These are phyloP conservation scores for Rhopalosiphum nymphaeae DNA, from an alignment of 2,888 invertebrate genomes.

Conservation along the genomic window DNA sequence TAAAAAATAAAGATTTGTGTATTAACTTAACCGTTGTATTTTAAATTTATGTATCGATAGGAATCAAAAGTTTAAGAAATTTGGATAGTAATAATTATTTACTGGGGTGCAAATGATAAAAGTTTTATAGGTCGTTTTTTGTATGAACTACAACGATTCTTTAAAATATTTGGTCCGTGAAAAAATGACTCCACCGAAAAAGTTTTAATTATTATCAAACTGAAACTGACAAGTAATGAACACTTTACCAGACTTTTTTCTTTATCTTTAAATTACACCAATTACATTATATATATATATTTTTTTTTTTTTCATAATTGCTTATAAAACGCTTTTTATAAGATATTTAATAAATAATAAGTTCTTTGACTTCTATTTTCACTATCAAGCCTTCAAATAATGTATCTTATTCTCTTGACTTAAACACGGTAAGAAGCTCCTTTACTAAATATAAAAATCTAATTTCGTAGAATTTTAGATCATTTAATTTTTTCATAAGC, in stretches of 20 bases:
- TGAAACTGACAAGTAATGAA: conserved; percentile 60
- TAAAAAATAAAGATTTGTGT: not conserved
- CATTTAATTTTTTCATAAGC: not conserved
- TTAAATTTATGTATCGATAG: conserved; percentile 41
- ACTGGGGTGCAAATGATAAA: conserved; percentile 55
- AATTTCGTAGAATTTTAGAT: not conserved
- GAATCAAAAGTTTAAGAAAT: conserved; percentile 44
- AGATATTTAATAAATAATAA: conserved; percentile 30
- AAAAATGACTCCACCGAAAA: conserved; percentile 53
- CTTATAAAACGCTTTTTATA: not conserved
- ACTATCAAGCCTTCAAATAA: conserved; percentile 33
- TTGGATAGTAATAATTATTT: conserved; percentile 37
- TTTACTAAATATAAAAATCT: not conserved
- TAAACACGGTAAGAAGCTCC: not conserved
- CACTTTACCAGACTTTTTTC: conserved; percentile 46
- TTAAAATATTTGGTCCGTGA: conserved; percentile 50
- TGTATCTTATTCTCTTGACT: not conserved
- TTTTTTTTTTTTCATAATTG: conserved; percentile 31
- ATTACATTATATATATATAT: conserved; percentile 42
- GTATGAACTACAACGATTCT: conserved; percentile 39
- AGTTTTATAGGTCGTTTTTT: conserved; percentile 55
- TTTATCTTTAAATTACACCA: conserved; percentile 51
- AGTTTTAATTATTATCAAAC: conserved; percentile 64
- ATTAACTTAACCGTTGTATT: not conserved
- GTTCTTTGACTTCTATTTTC: conserved; percentile 10